A percentile compares a stretch with the other conserved stretches of the same genome.
Evolutionary conservation across 1,140 invertebrate genomes (phyloP).

Genomic region (Philotrypesis tridentata): DNA sequence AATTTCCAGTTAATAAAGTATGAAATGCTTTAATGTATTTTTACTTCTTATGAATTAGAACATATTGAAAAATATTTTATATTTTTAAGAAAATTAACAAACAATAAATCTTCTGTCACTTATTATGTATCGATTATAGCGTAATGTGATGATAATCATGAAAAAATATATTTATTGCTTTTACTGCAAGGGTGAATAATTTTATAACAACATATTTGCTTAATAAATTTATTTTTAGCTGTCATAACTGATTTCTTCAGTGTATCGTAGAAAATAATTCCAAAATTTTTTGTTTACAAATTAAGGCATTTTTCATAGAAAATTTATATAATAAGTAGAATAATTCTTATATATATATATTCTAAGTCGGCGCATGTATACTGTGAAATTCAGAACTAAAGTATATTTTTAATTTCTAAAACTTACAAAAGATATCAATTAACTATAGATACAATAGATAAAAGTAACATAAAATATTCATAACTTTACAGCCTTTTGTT

Average conservation of each 20-base stretch:
- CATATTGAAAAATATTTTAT: no score
- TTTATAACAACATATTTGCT: not conserved
- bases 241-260: conserved; percentile 27
- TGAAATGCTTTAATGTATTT: no score
- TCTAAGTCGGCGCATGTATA: not conserved
- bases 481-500: not conserved
- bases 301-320: not conserved
- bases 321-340: no score
- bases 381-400: not conserved
- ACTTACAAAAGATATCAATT: not conserved
- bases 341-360: no score
- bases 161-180: no score
- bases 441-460: not conserved
- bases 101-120: no score
- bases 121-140: no score
- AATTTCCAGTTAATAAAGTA: no score
- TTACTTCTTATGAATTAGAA: no score
- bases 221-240: conserved; percentile 21
- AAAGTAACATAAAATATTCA: not conserved
- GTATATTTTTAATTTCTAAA: not conserved
- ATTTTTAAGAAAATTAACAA: no score
- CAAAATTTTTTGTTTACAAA: not conserved
- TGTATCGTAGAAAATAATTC: conserved; percentile 18
- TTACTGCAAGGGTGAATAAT: not conserved
- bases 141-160: no score